Evolutionary conservation across 2,113 vertebrate genomes (phyloP).

Genomic region (Balaenoptera acutorostrata): DNA sequence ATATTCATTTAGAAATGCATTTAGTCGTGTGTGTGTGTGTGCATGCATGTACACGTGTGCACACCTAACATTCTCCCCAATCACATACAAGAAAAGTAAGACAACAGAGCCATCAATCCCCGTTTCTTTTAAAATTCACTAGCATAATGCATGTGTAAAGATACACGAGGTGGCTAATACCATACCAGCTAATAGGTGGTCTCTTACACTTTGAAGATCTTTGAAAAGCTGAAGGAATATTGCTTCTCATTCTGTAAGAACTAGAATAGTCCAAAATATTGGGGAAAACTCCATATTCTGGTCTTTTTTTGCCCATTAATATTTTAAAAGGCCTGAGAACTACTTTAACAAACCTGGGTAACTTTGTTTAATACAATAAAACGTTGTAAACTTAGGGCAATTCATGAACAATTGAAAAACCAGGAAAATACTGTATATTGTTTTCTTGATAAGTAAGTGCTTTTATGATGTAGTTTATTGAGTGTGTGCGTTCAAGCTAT

Average conservation of each 20-base stretch:
- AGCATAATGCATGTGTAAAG: not conserved
- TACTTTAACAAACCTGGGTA: not conserved
- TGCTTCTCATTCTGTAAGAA: not conserved
- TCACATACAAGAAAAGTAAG: not conserved
- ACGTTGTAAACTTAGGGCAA: not conserved
- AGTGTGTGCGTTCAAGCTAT: not conserved
- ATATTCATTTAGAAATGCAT: not conserved
- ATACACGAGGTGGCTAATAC: not conserved
- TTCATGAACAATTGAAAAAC: not conserved
- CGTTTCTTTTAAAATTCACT: not conserved
- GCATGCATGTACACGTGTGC: no score
- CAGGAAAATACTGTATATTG: not conserved
- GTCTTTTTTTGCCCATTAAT: not conserved
- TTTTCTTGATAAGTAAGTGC: not conserved
- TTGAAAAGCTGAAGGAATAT: not conserved
- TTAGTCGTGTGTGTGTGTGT: not conserved
- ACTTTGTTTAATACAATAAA: constrained; percentile 2
- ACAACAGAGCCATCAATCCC: not conserved
- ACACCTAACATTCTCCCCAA: not conserved
- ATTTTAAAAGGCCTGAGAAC: not conserved
- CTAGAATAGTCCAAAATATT: not conserved
- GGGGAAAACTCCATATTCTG: not conserved
- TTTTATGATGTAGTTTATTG: not conserved
- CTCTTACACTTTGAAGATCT: not conserved
- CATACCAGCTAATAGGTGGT: not conserved